Base-by-base conservation (phyloP, 2,888 invertebrate species). In the Leptothorax acervorum region DNA sequence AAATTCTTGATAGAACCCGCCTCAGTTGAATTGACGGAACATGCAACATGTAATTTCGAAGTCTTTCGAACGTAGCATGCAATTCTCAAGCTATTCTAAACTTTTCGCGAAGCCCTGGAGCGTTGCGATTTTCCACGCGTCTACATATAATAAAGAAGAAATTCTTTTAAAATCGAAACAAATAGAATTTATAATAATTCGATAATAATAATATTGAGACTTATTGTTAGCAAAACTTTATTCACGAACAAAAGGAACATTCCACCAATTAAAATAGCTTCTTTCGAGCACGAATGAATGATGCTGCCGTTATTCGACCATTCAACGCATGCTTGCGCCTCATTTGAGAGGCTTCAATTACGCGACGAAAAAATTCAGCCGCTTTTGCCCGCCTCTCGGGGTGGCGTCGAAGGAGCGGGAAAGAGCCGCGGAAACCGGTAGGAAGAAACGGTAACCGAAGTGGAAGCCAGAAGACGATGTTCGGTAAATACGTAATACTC, bases 401-500 rank as follows among this genome's bases (percentile, higher is more conserved):
- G 2, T n/a, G 28, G 23, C 12, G 42, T 63, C 39, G 60, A 48
- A 78, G 60, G 48, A 57, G 48, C 31, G 28, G 28, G 57, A 45
- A 66, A 76, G 66, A 55, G 28, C 76, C 28, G 42, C 39, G 18
- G 79, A 70, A 71, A 75, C 31, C 4, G 53, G 45, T 51, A 55
- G 63, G 60, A 79, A 74, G 78, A 73, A 82, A 23, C 45, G 31
- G 68, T 23, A 74, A 57, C 78, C 71, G 66, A 65, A n/a, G 57
- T 76, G 85, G n/a, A 82, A 74, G 68, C 65, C 55, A 55, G 60
- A 70, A 85, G 81, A 78, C 65, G 82, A 66, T 63, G 81, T 73
- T 82, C 63, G 83, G 83, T 83, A 86, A 87, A 75, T 86, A 83
- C 79, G 83, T 76, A 85, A 83, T 86, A 85, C 73, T 71, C 84